phyloP scores from a whole-genome alignment of 1,140 invertebrate genomes.

The Berghia stephanieae region DNA sequence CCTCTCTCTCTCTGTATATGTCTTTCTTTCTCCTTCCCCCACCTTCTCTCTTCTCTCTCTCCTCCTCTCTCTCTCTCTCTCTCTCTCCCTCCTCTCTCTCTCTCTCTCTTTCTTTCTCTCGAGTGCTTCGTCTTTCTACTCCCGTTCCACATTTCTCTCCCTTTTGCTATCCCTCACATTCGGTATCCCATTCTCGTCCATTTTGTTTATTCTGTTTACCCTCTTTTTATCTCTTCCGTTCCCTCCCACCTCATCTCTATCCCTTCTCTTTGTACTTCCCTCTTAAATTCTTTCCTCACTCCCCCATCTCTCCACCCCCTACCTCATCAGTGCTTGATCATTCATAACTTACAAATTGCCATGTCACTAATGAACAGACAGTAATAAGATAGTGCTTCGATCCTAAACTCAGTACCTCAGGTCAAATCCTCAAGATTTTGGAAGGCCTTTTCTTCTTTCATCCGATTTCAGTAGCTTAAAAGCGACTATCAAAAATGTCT shows the following conservation, averaged over 20 bases:
- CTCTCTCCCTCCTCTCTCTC: conserved; percentile 6
- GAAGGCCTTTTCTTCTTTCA: no score
- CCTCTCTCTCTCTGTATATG: neutral
- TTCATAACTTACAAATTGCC: no score
- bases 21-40: neutral
- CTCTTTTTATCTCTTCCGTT: no score
- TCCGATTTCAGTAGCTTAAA: no score
- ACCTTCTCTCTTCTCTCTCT: neutral
- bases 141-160: neutral
- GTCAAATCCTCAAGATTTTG: no score
- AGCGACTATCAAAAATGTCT: no score
- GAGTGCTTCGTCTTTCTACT: neutral
- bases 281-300: neutral
- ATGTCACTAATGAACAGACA: no score
- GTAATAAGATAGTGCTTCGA: no score
- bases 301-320: neutral
- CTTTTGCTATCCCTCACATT: neutral
- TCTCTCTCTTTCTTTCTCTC: conserved; percentile 15
- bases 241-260: no score
- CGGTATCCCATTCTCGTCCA: neutral
- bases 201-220: neutral
- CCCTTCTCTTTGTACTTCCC: no score
- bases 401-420: no score
- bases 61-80: conserved; percentile 11
- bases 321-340: neutral